phyloP scores from a whole-genome alignment of 2,113 vertebrate genomes.

The Sceloporus undulatus region DNA sequence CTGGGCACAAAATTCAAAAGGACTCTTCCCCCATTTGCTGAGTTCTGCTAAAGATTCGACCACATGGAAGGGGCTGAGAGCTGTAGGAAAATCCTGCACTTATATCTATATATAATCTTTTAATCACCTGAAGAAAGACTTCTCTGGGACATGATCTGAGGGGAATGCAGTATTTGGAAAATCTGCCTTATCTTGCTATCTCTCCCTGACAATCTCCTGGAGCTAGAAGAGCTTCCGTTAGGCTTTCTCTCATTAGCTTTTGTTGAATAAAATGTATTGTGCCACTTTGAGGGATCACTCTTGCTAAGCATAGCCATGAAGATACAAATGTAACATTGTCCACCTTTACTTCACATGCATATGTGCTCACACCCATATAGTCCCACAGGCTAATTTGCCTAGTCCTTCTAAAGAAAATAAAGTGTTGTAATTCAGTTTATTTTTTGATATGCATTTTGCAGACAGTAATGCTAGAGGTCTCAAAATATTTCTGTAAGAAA shows the following conservation, averaged over 20 bases:
- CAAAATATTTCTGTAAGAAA: not conserved
- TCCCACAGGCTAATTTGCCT: not conserved
- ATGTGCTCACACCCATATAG: not conserved
- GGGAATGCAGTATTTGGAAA: not conserved
- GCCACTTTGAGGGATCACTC: not conserved
- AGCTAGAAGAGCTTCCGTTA: not conserved
- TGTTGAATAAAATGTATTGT: not conserved
- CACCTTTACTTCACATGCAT: fast-evolving
- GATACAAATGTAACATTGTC: fast-evolving
- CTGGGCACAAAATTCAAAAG: not conserved
- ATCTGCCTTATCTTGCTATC: constrained; percentile 31
- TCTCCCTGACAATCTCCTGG: not conserved
- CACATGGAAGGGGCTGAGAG: not conserved
- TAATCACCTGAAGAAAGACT: not conserved
- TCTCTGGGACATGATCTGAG: not conserved
- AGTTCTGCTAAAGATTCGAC: not conserved
- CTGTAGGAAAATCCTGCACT: not conserved
- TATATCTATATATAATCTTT: not conserved
- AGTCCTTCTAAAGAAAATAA: not conserved
- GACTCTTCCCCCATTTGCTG: not conserved
- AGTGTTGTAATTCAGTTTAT: not conserved
- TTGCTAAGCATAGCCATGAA: not conserved
- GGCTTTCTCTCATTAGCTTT: not conserved
- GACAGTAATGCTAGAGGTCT: fast-evolving
- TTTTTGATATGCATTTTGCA: not conserved